phyloP scores from a whole-genome alignment of 2,888 invertebrate genomes.

The Sisyra nigra region DNA sequence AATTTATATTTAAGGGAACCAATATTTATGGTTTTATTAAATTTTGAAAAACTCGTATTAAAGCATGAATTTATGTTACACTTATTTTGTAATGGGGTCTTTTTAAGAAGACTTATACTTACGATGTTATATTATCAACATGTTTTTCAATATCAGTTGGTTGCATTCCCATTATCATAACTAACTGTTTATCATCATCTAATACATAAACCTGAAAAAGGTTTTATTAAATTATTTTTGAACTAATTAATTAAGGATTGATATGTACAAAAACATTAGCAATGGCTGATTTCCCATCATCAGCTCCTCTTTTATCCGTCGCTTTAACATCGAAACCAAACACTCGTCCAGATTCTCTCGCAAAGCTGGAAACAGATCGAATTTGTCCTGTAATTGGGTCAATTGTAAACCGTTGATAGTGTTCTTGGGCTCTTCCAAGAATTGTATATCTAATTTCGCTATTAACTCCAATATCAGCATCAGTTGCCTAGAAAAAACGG shows the following conservation, averaged over 20 bases:
- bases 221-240: slow-evolving; percentile 13
- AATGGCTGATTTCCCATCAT: slow-evolving; percentile 68
- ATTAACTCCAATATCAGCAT: slow-evolving; percentile 59
- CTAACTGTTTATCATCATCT: slow-evolving; percentile 64
- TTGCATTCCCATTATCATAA: slow-evolving; percentile 58
- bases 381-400: slow-evolving; percentile 63
- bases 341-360: slow-evolving; percentile 53
- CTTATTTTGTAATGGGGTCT: no score
- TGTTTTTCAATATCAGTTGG: slow-evolving; percentile 60
- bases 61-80: no score
- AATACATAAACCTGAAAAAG: slow-evolving; percentile 64
- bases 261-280: slow-evolving; percentile 69
- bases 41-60: no score
- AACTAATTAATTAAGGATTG: neutral
- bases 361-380: slow-evolving; percentile 50
- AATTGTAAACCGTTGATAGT: slow-evolving; percentile 59
- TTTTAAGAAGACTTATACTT: slow-evolving; percentile 20
- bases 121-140: slow-evolving; percentile 51
- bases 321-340: slow-evolving; percentile 81
- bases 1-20: no score
- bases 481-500: slow-evolving; percentile 43
- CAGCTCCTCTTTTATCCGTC: slow-evolving; percentile 63
- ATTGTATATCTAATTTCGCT: slow-evolving; percentile 69
- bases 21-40: no score
- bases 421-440: slow-evolving; percentile 42